Percentiles rank a stretch among this genome's conserved stretches.
Conservation (phyloP, 2,113 vertebrate genomes). For the Dipodomys ordii region DNA sequence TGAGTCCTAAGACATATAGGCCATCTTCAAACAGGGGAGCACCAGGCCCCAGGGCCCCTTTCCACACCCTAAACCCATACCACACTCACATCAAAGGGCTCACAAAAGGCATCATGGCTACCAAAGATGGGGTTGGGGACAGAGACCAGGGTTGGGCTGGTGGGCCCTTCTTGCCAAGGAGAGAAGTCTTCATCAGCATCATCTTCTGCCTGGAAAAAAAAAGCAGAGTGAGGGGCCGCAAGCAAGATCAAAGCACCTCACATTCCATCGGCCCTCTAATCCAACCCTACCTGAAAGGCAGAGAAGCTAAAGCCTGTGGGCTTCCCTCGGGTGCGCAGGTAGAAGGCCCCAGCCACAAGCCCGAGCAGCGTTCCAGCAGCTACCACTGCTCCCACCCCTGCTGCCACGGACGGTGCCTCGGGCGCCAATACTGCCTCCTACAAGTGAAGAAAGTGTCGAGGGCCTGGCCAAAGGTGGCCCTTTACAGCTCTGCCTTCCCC, state of each 20-base stretch:
- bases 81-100: conserved; percentile 89
- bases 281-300: conserved; percentile 87
- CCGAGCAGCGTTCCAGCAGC: conserved; percentile 76
- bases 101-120: conserved; percentile 85
- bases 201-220: conserved; percentile 79
- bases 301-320: conserved; percentile 90
- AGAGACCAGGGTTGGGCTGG: conserved; percentile 88
- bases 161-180: conserved; percentile 76
- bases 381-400: conserved; percentile 76
- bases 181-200: conserved; percentile 85
- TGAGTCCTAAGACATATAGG: conserved; percentile 67
- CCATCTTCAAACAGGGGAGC: neutral
- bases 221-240: neutral
- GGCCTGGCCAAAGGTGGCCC: rapidly evolving
- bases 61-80: rapidly evolving
- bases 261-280: too few relatives aligned
- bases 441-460: neutral
- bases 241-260: rapidly evolving
- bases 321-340: conserved; percentile 87
- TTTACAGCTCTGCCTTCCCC: neutral
- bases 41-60: neutral
- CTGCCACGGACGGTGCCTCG: conserved; percentile 57
- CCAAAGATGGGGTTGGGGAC: conserved; percentile 93
- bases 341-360: conserved; percentile 82
- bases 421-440: conserved; percentile 37